A percentile compares a stretch with the other conserved stretches of the same genome.
phyloP scores from a whole-genome alignment of 2,797 vertebrate species.

The Myioborus melanocephalus region DNA sequence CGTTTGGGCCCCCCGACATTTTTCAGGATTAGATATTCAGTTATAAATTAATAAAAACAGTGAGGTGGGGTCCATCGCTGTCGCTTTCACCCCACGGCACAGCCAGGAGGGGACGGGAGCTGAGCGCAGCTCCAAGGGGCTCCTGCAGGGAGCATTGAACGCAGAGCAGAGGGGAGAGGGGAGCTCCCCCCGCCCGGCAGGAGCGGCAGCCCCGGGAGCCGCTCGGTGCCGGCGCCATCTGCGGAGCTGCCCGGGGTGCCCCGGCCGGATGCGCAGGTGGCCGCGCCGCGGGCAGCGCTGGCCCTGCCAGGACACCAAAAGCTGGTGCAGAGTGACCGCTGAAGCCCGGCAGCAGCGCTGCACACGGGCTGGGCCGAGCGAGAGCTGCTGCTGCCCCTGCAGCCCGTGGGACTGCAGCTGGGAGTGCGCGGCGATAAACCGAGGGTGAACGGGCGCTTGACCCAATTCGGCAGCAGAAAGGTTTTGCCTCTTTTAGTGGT shows the following conservation, averaged over 20 bases:
- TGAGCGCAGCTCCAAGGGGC: background rate
- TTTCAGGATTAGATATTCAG: background rate
- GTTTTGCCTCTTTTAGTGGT: background rate
- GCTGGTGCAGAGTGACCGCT: constrained; percentile 1
- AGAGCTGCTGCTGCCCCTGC: background rate
- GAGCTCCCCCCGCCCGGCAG: background rate
- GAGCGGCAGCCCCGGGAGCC: background rate
- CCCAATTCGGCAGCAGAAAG: background rate
- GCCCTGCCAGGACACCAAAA: background rate
- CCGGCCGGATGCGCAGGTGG: background rate
- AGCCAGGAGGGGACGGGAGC: background rate
- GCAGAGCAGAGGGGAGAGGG: background rate
- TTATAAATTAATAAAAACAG: background rate
- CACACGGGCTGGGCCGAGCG: background rate
- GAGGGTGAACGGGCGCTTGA: fast-evolving
- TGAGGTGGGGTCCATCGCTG: background rate
- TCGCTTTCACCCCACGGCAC: fast-evolving
- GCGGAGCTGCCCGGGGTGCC: background rate
- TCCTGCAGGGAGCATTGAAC: background rate
- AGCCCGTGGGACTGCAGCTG: fast-evolving
- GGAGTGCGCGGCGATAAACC: background rate
- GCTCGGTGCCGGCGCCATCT: background rate
- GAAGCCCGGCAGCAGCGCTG: background rate
- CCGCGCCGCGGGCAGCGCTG: background rate
- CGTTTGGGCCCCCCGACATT: background rate